phyloP scores from a whole-genome alignment of 2,113 vertebrate species.

The Stomatorhinus ivindoensis region DNA sequence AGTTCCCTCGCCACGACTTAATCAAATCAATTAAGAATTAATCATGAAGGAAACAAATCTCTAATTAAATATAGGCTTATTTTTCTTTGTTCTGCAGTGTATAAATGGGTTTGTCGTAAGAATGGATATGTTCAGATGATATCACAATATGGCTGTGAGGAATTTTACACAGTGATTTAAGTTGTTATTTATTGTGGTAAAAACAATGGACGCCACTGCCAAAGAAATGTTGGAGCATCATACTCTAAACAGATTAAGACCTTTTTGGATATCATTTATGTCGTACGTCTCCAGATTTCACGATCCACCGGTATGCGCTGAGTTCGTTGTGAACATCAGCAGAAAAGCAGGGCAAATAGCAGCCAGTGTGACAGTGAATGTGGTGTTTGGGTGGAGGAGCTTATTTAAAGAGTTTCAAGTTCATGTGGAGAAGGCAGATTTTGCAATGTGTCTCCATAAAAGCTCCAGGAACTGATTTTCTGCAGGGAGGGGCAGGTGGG shows the following conservation, averaged over 20 bases:
- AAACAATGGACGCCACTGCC: background rate
- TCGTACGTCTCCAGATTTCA: slow-evolving; percentile 17
- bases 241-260: slow-evolving; percentile 9
- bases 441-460: slow-evolving; percentile 46
- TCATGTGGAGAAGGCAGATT: background rate
- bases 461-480: slow-evolving; percentile 22
- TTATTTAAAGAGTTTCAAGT: background rate
- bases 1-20: background rate
- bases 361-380: background rate
- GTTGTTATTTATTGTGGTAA: slow-evolving; percentile 4
- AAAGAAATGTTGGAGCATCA: background rate
- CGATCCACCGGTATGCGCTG: background rate
- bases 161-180: background rate
- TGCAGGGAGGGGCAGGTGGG: slow-evolving; percentile 12
- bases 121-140: slow-evolving; percentile 1
- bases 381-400: background rate
- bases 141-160: background rate
- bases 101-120: background rate
- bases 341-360: slow-evolving; percentile 17
- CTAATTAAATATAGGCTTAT: background rate
- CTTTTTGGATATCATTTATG: background rate
- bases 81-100: background rate
- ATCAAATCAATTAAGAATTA: background rate
- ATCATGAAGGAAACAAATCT: background rate
- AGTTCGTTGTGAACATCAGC: background rate